Evolutionary conservation across 2,797 vertebrate genomes (phyloP), one percentile per base, ranked within the genome.

Genomic region (Oreonectes daqikongensis): DNA sequence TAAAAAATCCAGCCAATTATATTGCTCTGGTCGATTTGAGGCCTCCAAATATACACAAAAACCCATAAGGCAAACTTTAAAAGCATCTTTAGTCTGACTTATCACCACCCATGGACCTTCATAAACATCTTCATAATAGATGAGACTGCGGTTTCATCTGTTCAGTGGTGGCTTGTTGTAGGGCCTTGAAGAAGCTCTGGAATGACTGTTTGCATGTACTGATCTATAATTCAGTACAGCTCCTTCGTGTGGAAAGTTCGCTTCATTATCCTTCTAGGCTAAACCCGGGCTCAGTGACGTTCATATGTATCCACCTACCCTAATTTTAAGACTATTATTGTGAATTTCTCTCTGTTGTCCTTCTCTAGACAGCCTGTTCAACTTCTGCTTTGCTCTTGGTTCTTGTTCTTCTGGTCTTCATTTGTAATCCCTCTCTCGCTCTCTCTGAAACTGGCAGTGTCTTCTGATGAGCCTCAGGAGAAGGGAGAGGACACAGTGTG

Each of bases 221-320:
- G 66, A 80, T 93, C 53, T 84, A 93, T 93, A 92, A 92, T 93
- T 93, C 85, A 93, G 83, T 69, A 83, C 11, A 83, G 79, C 82
- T 84, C 73, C 79, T 84, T 75, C 64, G 70, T 77, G 75, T 85
- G 70, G 60, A 84, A 77, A 83, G 80, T 84, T 84, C 87, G 84
- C 83, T 84, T 81, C 35, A 50, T 44, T 17, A 78, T 78, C 83
- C 80, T 84, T 83, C 85, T 82, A 86, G 82, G 70, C 64, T 61
- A 77, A 82, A 42, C 61, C 42, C 59, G 76, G 75, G 46, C 75
- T 55, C 63, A 71, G 63, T 81, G 76, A 85, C 18, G 32, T 79
- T 61, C 42, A 55, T 46, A 44, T 72, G 50, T 64, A 44, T 67
- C 70, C 80, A 84, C 63, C 71, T 67, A 26, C 9, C 64, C 69